Evolutionary conservation across 1,140 invertebrate genomes (phyloP), one percentile per base, ranked within the genome.

Genomic region (Pogonognathellus flavescens): DNA sequence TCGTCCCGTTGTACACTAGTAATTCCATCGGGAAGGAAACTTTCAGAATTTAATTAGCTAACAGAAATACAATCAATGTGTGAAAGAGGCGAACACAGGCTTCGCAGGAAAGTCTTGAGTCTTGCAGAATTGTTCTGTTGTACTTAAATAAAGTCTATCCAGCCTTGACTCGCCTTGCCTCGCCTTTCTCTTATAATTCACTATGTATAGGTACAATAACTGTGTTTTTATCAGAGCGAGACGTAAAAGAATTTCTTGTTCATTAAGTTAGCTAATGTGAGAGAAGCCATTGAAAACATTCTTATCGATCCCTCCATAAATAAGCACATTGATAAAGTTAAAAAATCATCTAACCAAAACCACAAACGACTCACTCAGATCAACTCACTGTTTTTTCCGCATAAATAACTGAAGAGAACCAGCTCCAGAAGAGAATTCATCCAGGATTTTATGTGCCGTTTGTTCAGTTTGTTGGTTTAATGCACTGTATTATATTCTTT

Each of bases 31-130:
- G 70, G 59, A 31, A 49, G n/a, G 66, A 76, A 76, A 76, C 25
- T 76, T 76, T 76, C 31, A 6, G 70, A 76, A 76, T 76, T 76
- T 76, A 76, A 76, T 76, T 76, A 76, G 41, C 70, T 76, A 76
- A 76, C 70, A 76, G 70, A 41, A 49, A 76, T 50, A 50, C 25
- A 49, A 49, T 76, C 22, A 31, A n/a, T 10, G 70, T 22, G 62
- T 70, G 70, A 0, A 76, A n/a, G 11, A 76, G 49, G n/a, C n/a
- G 41, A 49, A 31, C 16, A 7, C 4, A 49, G 25, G 31, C 5
- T 25, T 4, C n/a, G 57, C 4, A 22, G 6, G 20, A 25, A 4
- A 18, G 22, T 66, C 22, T 20, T 66, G 8, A 41, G 31, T 41
- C 31, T 41, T 41, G 62, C 4, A 20, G 20, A 66, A 66, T 25